Evolutionary conservation across 2,797 vertebrate species (phyloP).

Genomic region (Columba guinea): DNA sequence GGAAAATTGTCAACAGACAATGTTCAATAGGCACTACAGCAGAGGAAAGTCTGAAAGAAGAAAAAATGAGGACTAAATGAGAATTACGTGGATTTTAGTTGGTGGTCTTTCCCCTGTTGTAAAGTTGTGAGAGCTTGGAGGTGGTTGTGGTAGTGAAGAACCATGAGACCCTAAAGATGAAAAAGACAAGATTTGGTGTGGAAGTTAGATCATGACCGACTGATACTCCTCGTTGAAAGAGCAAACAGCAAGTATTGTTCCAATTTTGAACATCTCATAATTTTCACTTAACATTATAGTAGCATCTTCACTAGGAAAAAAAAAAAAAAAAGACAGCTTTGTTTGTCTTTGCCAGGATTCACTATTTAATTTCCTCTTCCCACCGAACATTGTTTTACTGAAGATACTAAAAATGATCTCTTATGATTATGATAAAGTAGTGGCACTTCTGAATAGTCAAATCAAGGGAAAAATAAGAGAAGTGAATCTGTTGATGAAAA

Average conservation of each 20-base stretch:
- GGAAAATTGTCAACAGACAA: not conserved
- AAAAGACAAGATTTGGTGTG: not conserved
- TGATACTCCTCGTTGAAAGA: not conserved
- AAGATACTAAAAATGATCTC: constrained; percentile 26
- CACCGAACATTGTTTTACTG: not conserved
- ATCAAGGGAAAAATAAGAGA: constrained; percentile 30
- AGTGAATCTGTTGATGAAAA: constrained; percentile 48
- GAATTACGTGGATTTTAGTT: not conserved
- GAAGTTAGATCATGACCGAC: not conserved
- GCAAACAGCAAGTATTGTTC: not conserved
- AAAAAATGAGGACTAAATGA: not conserved
- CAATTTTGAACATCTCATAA: not conserved
- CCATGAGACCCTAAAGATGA: not conserved
- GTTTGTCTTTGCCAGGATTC: not conserved
- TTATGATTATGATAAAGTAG: constrained; percentile 41
- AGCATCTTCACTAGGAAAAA: not conserved
- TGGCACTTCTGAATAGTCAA: constrained; percentile 51
- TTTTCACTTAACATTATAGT: not conserved
- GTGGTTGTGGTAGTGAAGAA: not conserved
- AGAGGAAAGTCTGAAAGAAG: not conserved
- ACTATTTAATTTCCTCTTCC: constrained; percentile 25
- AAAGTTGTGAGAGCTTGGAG: not conserved
- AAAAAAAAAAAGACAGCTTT: not conserved
- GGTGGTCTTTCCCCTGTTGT: not conserved
- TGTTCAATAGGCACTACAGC: not conserved